These are phyloP conservation scores for Streptopelia turtur DNA, from an alignment of 2,797 vertebrate genomes.

Conservation along the genomic window DNA sequence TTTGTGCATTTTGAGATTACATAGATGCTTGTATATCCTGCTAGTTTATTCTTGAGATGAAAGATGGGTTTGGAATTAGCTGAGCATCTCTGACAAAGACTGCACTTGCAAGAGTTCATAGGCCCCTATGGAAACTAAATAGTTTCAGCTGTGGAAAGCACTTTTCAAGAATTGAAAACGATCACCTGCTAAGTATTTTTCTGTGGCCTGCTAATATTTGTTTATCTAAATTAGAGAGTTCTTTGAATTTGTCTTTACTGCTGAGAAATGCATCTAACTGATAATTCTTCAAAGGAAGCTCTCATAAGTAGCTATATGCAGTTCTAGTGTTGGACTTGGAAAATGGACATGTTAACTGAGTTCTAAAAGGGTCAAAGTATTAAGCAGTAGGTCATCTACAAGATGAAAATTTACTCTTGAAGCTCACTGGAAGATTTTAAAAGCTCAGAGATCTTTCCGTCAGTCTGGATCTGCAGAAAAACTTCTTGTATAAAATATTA, in stretches of 20 bases:
- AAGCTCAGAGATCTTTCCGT: not conserved
- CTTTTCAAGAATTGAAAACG: not conserved
- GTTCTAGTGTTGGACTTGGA: not conserved
- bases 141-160: not conserved
- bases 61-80: not conserved
- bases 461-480: not conserved
- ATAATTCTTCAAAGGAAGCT: not conserved
- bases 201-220: not conserved
- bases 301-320: not conserved
- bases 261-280: not conserved
- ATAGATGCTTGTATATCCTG: not conserved
- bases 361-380: not conserved
- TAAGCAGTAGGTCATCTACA: not conserved
- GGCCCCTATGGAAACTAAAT: not conserved
- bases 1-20: not conserved
- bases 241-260: not conserved
- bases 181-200: not conserved
- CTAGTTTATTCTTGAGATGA: not conserved
- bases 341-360: rapidly evolving
- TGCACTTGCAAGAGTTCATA: not conserved
- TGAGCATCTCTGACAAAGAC: not conserved
- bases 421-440: not conserved
- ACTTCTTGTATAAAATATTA: not conserved
- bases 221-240: not conserved
- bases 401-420: not conserved